A percentile compares a stretch with the other conserved stretches of the same genome.
Evolutionary conservation across 2,888 invertebrate genomes (phyloP).

Genomic region (Tortricodes alternella): DNA sequence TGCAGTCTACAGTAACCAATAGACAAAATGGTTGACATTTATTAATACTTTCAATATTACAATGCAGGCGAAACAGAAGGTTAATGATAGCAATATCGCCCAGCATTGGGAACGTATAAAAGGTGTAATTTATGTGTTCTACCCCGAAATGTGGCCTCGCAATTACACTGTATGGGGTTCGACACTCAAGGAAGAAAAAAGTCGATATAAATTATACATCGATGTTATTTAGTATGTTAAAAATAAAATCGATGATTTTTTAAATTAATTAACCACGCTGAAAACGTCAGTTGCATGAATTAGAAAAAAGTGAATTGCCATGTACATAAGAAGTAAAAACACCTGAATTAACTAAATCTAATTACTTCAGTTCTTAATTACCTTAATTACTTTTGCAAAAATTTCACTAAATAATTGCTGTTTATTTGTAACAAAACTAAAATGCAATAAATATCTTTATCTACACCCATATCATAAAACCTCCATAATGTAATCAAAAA

Average conservation of each 20-base stretch:
- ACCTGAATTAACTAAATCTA: too few species aligned
- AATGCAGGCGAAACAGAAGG: conserved; percentile 49
- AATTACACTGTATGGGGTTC: conserved; percentile 52
- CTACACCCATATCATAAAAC: too few species aligned
- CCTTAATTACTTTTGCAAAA: too few species aligned
- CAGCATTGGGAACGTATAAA: conserved; percentile 73
- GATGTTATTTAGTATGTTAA: conserved; percentile 16
- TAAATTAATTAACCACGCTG: too few species aligned
- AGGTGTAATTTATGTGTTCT: conserved; percentile 76
- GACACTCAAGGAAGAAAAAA: conserved; percentile 40
- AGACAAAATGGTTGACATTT: conserved; percentile 22
- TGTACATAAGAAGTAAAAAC: too few species aligned
- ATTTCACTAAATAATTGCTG: too few species aligned
- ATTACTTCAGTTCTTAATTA: too few species aligned
- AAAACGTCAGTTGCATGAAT: too few species aligned
- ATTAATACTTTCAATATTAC: conserved; percentile 48
- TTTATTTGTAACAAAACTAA: too few species aligned
- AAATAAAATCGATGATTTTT: background rate
- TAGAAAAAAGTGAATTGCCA: too few species aligned
- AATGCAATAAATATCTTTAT: too few species aligned
- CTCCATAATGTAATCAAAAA: too few species aligned
- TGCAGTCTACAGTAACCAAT: background rate
- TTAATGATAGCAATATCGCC: conserved; percentile 71
- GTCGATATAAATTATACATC: conserved; percentile 34
- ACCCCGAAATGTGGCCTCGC: conserved; percentile 68